These are phyloP conservation scores for Thalassophryne amazonica DNA, from an alignment of 2,797 vertebrate species.

Conservation along the genomic window DNA sequence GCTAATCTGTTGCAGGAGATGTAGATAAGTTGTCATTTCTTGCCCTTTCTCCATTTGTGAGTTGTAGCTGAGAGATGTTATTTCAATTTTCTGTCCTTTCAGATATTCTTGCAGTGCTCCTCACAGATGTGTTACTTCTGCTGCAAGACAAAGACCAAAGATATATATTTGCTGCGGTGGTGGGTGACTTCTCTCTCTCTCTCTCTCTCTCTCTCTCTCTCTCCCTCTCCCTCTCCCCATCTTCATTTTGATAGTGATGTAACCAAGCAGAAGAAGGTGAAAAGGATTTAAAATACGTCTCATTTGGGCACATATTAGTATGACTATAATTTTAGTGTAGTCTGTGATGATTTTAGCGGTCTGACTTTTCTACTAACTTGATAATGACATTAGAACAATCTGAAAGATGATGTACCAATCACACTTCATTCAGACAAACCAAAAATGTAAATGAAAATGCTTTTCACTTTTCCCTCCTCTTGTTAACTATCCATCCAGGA, in stretches of 20 bases:
- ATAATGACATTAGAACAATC: too few species aligned
- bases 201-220: not conserved
- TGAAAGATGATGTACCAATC: too few species aligned
- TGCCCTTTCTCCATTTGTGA: not conserved
- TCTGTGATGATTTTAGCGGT: too few species aligned
- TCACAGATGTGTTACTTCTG: slow-evolving; percentile 89
- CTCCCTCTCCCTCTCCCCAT: not conserved
- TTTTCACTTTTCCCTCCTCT: not conserved
- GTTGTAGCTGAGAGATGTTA: not conserved
- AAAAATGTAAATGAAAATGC: too few species aligned
- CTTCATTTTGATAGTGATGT: too few species aligned
- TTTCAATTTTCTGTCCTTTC: slow-evolving; percentile 14
- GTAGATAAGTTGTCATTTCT: not conserved
- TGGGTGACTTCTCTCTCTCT: slow-evolving; percentile 61
- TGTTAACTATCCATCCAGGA: slow-evolving; percentile 46
- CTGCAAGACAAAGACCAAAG: slow-evolving; percentile 97
- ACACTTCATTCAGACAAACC: too few species aligned
- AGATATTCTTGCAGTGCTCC: slow-evolving; percentile 92
- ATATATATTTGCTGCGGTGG: slow-evolving; percentile 90
- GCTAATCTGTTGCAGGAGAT: not conserved
- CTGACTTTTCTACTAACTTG: too few species aligned
- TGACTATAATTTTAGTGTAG: too few species aligned
- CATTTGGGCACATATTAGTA: too few species aligned
- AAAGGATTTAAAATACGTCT: too few species aligned
- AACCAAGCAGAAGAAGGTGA: too few species aligned